Base-by-base conservation (phyloP, 2,797 vertebrate species). In the Amphiprion clarkii region DNA sequence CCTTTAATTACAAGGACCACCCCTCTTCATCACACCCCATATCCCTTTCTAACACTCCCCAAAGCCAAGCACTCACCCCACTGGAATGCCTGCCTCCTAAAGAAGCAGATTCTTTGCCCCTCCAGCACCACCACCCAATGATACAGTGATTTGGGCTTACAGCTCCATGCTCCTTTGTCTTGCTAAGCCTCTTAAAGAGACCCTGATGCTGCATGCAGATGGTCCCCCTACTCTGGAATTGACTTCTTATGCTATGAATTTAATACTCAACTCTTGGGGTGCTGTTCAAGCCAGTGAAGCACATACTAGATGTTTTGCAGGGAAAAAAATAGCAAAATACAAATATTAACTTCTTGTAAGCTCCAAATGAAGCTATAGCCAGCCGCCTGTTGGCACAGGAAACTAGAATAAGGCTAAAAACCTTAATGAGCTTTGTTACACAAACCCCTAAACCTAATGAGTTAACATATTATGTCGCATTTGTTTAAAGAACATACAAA, bases 1-100 rank as follows among this genome's bases (percentile, higher is more conserved):
- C 53, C 78, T 91, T 88, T 91, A 87, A 90, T 92, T 93, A 89
- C 76, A 83, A 76, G 27, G 79, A 91, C 87, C 87, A 71, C 89
- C 91, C 87, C 81, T 88, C 81, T 93, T 86, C 88, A 78, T 92
- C 84, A 93, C 51, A 85, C 88, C 85, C 90, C 91, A 87, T 87
- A 88, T 88, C 83, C 67, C 73, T 76, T 67, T 82, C 85, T 84
- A 85, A 81, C 81, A 54, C 82, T 82, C 80, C 62, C 65, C 42
- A 77, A 82, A 88, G 72, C 78, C 76, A 60, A 69, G 63, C 79
- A 61, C 69, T 85, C 82, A 92, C 89, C 84, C 83, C 40, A 64
- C 78, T 79, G 89, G 91, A 94, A 93, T 92, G 88, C 73, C 59
- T 76, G 79, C 52, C 71, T 48, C 78, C 46, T 58, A 91, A 83